Percentiles rank a stretch among this genome's conserved stretches.
phyloP scores from a whole-genome alignment of 2,797 vertebrate species.

The Tachyglossus aculeatus region DNA sequence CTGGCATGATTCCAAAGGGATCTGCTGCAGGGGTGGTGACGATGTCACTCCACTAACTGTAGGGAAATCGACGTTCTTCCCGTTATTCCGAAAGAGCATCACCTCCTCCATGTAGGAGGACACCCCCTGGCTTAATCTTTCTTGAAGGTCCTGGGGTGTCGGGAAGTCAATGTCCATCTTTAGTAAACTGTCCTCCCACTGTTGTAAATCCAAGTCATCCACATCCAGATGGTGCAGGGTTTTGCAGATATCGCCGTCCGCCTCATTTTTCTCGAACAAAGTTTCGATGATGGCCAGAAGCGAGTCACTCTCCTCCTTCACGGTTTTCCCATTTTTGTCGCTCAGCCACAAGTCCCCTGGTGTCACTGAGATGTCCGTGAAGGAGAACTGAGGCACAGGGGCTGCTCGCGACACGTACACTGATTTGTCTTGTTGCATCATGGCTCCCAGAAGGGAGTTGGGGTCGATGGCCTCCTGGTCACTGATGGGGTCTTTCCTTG shows the following conservation, averaged over 20 bases:
- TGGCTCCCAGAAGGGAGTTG: slow-evolving; percentile 75
- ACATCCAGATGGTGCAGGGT: slow-evolving; percentile 57
- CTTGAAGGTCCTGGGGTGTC: slow-evolving; percentile 42
- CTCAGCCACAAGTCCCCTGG: fast-evolving
- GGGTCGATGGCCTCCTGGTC: slow-evolving; percentile 61
- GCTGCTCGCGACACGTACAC: slow-evolving; percentile 74
- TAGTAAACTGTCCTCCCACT: slow-evolving; percentile 77
- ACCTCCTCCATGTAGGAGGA: slow-evolving; percentile 72
- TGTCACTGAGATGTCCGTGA: background rate
- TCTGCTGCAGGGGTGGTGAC: background rate
- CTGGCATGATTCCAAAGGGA: background rate
- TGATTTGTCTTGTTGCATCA: slow-evolving; percentile 82
- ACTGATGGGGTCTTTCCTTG: slow-evolving; percentile 52
- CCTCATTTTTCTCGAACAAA: slow-evolving; percentile 73
- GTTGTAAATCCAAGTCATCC: slow-evolving; percentile 63
- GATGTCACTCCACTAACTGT: background rate
- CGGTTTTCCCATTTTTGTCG: fast-evolving
- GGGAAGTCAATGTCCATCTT: slow-evolving; percentile 56
- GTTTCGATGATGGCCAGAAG: slow-evolving; percentile 72
- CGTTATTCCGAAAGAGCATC: slow-evolving; percentile 58
- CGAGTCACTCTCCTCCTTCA: slow-evolving; percentile 62
- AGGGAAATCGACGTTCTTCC: background rate
- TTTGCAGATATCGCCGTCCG: slow-evolving; percentile 46
- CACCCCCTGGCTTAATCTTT: slow-evolving; percentile 66
- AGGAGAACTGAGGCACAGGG: slow-evolving; percentile 40